Conservation (phyloP, 2,113 vertebrate species). For the Takifugu bimaculatus region DNA sequence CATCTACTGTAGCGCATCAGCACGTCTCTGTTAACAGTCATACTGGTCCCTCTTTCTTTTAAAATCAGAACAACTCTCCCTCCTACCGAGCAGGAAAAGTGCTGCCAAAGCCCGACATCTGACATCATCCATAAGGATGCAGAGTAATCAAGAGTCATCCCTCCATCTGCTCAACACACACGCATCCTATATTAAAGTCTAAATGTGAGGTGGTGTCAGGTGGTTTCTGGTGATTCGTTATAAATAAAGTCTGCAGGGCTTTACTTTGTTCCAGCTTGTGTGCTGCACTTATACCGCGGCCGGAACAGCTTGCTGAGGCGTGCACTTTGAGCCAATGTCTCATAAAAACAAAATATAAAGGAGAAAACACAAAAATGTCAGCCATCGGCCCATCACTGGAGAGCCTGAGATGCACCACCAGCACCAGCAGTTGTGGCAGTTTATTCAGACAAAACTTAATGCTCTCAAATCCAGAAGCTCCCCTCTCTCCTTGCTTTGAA, state of each 20-base stretch:
- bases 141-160: constrained; percentile 44
- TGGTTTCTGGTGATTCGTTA: neutral
- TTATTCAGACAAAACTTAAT: too few relatives aligned
- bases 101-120: constrained; percentile 22
- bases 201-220: too few relatives aligned
- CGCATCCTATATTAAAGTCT: neutral
- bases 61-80: constrained; percentile 13
- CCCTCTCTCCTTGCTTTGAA: too few relatives aligned
- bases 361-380: too few relatives aligned
- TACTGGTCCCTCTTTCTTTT: constrained; percentile 30
- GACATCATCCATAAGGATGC: constrained; percentile 63
- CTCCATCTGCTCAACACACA: constrained; percentile 56
- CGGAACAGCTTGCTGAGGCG: too few relatives aligned
- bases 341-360: too few relatives aligned
- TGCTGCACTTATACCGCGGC: too few relatives aligned
- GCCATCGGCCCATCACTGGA: too few relatives aligned
- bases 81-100: neutral
- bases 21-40: constrained; percentile 24
- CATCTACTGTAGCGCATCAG: constrained; percentile 24
- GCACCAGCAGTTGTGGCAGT: too few relatives aligned
- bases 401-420: too few relatives aligned
- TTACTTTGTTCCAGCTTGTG: neutral
- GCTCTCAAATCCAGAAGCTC: too few relatives aligned
- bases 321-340: too few relatives aligned
- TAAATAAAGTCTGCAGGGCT: neutral